Base-by-base conservation (phyloP, 1,140 invertebrate species). In the Teleogryllus occipitalis region DNA sequence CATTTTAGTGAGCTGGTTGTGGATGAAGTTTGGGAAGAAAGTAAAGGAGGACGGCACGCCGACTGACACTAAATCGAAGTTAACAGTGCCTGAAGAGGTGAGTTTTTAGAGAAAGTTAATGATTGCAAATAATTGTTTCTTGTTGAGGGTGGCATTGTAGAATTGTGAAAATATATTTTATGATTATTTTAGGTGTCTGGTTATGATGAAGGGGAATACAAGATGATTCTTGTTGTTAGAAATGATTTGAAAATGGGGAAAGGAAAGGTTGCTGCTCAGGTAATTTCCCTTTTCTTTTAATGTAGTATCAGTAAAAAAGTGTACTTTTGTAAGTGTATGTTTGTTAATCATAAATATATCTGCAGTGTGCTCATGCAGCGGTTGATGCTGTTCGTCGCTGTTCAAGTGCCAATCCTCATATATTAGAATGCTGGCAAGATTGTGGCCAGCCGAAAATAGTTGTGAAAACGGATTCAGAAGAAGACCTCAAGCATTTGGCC, bases 351-450 rank as follows among this genome's bases (percentile, higher is more conserved):
- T 5, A 39, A 1, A 39, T 77, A 15, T 14, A 14, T 78, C 72
- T 78, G 7, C 65, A 78, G 86, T 97, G 96, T 88, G 91, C 92
- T 76, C 90, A 91, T 86, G 90, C 89, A 73, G 87, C 90, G 39
- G 83, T 83, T 78, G 82, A 80, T 82, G 87, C 85, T 21, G 87
- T 85, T 79, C 85, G 87, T 79, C 84, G 85, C 78, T 82, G 85
- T 18, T 74, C 81, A 7, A 82, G 82, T 4, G 14, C 47, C 22
- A 83, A 87, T 78, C 83, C 84, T 1, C 81, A 84, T 7, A 81
- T 86, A 47, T 82, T 90, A 0, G 84, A 85, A 75, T 80, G 86
- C 22, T 91, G 90, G 90, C 84, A 86, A 82, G 80, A 81, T 6
- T 82, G 81, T 80, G 90, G 89, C 8, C 88, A 90, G 81, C 85